phyloP scores from a whole-genome alignment of 2,888 invertebrate species.

The Lypha dubia region DNA sequence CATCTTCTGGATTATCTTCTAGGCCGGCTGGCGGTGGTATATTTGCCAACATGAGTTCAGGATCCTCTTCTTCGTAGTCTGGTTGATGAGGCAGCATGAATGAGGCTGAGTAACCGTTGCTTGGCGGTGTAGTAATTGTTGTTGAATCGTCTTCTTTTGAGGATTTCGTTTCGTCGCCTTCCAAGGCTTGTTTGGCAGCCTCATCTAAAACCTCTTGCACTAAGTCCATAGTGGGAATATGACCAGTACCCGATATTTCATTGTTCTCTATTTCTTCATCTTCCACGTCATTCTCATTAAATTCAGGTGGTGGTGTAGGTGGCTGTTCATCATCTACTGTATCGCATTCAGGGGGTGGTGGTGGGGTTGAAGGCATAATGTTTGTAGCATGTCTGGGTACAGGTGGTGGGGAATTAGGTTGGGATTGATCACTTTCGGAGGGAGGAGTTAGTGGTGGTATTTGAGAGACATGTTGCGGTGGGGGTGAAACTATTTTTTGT shows the following conservation, averaged over 20 bases:
- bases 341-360: conserved; percentile 70
- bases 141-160: conserved; percentile 81
- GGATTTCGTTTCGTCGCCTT: conserved; percentile 77
- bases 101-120: conserved; percentile 82
- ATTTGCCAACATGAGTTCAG: conserved; percentile 74
- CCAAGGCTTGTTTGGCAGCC: conserved; percentile 69
- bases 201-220: conserved; percentile 68
- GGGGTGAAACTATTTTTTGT: conserved; percentile 78
- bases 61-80: conserved; percentile 78
- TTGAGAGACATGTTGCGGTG: conserved; percentile 76
- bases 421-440: conserved; percentile 80
- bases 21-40: conserved; percentile 78
- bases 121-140: conserved; percentile 82
- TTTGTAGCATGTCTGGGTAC: conserved; percentile 67
- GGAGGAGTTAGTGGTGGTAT: conserved; percentile 79
- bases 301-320: conserved; percentile 75
- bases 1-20: conserved; percentile 73
- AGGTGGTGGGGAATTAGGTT: conserved; percentile 79
- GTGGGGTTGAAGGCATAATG: conserved; percentile 71
- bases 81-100: conserved; percentile 80
- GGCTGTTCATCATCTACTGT: conserved; percentile 71
- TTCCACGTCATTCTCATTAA: conserved; percentile 65
- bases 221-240: conserved; percentile 70
- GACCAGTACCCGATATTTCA: conserved; percentile 73
- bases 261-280: conserved; percentile 17